Conservation (phyloP, 2,113 vertebrate genomes). For the Chelonoidis abingdonii region DNA sequence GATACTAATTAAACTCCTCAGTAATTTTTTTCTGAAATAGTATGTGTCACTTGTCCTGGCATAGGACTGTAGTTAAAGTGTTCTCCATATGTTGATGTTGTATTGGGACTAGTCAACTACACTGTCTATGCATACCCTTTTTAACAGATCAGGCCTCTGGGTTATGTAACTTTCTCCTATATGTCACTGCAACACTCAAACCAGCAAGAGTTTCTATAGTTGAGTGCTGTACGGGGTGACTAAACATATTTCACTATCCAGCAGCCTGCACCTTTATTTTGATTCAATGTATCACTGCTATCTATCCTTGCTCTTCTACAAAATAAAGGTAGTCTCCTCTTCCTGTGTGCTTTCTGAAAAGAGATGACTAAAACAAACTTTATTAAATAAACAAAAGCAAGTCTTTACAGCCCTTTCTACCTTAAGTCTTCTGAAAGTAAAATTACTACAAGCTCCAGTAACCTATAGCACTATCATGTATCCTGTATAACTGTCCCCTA, state of each 20-base stretch:
- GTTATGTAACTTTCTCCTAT: background rate
- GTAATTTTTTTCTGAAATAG: no score
- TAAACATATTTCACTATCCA: background rate
- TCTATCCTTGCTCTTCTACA: background rate
- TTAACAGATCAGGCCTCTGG: background rate
- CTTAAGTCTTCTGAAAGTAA: background rate
- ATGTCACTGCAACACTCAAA: background rate
- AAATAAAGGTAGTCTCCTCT: background rate
- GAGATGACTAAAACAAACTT: background rate
- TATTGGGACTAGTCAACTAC: no score
- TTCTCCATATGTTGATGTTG: no score
- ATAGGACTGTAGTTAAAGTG: no score
- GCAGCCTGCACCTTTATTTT: background rate
- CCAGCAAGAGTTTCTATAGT: background rate
- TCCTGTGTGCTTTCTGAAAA: background rate
- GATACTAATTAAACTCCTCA: no score
- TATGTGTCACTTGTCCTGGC: no score
- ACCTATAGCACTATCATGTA: background rate
- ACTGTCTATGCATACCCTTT: no score
- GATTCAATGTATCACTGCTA: background rate
- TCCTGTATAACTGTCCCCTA: background rate
- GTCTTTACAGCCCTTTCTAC: background rate
- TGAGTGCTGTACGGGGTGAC: background rate
- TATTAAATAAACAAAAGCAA: background rate
- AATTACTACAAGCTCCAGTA: background rate